Percentiles rank a stretch among this genome's conserved stretches.
These are phyloP conservation scores for Gracilinanus agilis DNA, from an alignment of 2,113 vertebrate species.

Conservation along the genomic window DNA sequence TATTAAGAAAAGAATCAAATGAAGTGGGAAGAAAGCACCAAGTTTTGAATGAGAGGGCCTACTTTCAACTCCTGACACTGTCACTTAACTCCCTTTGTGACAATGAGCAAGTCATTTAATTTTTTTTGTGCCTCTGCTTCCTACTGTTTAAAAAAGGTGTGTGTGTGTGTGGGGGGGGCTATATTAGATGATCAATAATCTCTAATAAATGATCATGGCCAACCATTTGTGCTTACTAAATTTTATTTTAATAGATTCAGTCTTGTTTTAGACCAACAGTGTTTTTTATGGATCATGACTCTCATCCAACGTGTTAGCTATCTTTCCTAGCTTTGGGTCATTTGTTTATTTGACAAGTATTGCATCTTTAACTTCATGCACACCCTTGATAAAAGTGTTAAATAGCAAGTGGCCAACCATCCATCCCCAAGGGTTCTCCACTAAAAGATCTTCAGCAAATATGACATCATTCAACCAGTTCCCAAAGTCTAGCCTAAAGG, in stretches of 20 bases:
- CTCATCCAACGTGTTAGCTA: background rate
- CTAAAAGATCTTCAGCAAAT: background rate
- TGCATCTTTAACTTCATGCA: background rate
- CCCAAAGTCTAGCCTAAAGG: background rate
- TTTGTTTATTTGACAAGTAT: background rate
- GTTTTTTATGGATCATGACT: background rate
- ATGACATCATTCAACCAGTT: background rate
- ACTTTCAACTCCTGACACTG: background rate
- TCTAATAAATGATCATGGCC: background rate
- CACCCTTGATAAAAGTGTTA: background rate
- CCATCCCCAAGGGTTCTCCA: background rate
- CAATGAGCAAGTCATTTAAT: background rate
- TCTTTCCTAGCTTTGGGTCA: background rate
- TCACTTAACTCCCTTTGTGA: background rate
- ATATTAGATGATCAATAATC: background rate
- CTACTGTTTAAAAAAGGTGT: background rate
- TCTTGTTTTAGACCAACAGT: background rate
- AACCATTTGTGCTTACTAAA: background rate
- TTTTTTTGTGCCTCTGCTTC: background rate
- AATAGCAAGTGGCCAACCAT: background rate
- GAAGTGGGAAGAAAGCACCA: background rate
- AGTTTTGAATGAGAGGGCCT: background rate
- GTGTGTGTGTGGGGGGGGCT: background rate
- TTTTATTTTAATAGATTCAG: background rate
- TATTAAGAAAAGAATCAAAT: background rate